Evolutionary conservation across 2,113 vertebrate genomes (phyloP).

Genomic region (Microcebus lehilahytsara): DNA sequence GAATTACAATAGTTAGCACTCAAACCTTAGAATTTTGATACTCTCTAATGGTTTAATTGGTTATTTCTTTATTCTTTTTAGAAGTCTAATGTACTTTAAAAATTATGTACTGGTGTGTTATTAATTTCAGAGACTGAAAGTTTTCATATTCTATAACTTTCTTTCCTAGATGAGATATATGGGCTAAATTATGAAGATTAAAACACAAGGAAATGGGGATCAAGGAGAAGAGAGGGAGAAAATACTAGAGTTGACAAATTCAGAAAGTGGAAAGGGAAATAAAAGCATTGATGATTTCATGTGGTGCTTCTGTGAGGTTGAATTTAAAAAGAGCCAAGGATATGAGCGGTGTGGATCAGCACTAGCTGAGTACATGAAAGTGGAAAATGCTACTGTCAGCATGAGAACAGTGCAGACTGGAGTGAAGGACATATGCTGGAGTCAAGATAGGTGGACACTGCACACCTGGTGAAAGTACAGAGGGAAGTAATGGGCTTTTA

Average conservation of each 20-base stretch:
- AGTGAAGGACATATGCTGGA: background rate
- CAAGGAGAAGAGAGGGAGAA: background rate
- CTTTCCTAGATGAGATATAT: background rate
- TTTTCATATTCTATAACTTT: background rate
- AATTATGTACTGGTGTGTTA: background rate
- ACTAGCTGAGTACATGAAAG: background rate
- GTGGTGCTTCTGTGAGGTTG: background rate
- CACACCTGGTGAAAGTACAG: background rate
- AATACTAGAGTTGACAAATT: background rate
- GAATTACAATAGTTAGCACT: background rate
- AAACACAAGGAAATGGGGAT: background rate
- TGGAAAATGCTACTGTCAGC: background rate
- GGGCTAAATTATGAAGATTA: background rate
- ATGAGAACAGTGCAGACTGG: background rate
- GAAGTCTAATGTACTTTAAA: background rate
- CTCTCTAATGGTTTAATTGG: background rate
- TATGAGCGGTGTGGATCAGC: background rate
- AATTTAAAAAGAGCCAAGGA: background rate
- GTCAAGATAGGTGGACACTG: background rate
- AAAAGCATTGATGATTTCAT: background rate
- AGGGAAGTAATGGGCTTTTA: background rate
- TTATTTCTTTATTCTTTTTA: conserved; percentile 31
- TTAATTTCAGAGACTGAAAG: background rate
- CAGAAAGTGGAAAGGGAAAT: background rate
- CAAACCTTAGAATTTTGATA: background rate